Percentiles rank a stretch among this genome's conserved stretches.
phyloP scores from a whole-genome alignment of 2,888 invertebrate species.

The Thecocarcelia acutangulata region DNA sequence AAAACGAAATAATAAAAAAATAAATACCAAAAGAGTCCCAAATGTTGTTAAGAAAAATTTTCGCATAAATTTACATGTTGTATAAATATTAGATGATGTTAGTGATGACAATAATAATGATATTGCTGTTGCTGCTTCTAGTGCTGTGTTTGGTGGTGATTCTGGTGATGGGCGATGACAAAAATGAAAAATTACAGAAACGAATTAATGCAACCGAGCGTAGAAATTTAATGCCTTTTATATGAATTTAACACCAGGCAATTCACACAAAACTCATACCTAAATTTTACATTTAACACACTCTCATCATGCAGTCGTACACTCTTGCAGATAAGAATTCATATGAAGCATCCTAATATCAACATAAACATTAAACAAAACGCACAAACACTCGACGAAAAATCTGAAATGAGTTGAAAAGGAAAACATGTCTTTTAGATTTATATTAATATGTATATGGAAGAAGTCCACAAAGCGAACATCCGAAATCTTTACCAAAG shows the following conservation, averaged over 20 bases:
- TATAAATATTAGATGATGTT: conserved; percentile 61
- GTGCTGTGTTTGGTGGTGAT: conserved; percentile 22
- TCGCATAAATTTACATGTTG: conserved; percentile 69
- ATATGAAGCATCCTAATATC: conserved; percentile 20
- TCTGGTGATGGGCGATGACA: conserved; percentile 42
- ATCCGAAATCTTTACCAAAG: too few relatives aligned
- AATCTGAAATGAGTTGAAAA: neutral
- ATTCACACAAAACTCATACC: conserved; percentile 47
- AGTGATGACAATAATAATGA: conserved; percentile 45
- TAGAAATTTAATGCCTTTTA: conserved; percentile 68
- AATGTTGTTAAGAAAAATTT: conserved; percentile 63
- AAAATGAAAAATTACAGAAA: conserved; percentile 64
- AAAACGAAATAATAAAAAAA: conserved; percentile 7
- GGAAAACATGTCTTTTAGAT: neutral
- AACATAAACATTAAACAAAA: conserved; percentile 2
- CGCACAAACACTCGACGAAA: conserved; percentile 11
- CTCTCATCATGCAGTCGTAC: neutral
- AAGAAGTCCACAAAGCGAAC: too few relatives aligned
- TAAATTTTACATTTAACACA: conserved; percentile 28
- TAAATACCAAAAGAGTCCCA: conserved; percentile 54
- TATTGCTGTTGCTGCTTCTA: conserved; percentile 16
- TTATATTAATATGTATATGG: too few relatives aligned
- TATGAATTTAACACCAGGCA: conserved; percentile 59
- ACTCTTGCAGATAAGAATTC: neutral
- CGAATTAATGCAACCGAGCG: conserved; percentile 67